Evolutionary conservation across 1,140 invertebrate species (phyloP), one percentile per base, ranked within the genome.

Genomic region (Microplitis demolitor): DNA sequence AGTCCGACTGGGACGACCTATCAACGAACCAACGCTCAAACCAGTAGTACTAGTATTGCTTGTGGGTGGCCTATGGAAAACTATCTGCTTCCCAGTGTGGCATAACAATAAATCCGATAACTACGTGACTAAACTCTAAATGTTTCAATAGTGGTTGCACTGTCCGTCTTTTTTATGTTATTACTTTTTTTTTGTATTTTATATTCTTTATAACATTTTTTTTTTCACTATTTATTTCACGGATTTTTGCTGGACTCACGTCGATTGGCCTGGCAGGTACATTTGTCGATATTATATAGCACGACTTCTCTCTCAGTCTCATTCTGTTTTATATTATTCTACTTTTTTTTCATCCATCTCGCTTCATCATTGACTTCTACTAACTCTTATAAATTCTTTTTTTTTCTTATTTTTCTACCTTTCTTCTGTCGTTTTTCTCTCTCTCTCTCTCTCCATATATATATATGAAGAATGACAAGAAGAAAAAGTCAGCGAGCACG

Each of bases 401-500:
- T 70, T 39, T 63, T 71, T 16, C 51, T 71, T 71, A 45, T 63
- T 62, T 45, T 50, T 70, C 39, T 51, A 14, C 58, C 24, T n/a
- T 53, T 67, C 16, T 50, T 39, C 58, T 62, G 31, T 45, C 24
- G 54, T 45, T 69, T n/a, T n/a, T n/a, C n/a, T n/a, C n/a, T n/a
- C n/a, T n/a, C n/a, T n/a, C n/a, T n/a, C n/a, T n/a, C n/a, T n/a
- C n/a, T n/a, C n/a, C n/a, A n/a, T n/a, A n/a, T n/a, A n/a, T n/a
- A n/a, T n/a, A n/a, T n/a, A 24, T 24, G 24, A 24, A 24, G 24
- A 24, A 24, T 24, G 2, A 24, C 24, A 66, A 50, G 50, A 24
- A 62, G 34, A 45, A 45, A 45, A 24, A 67, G 66, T 73, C 51
- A 58, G 45, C 33, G 64, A 68, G 73, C 73, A 74, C 73, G 69